A percentile compares a stretch with the other conserved stretches of the same genome.
phyloP scores from a whole-genome alignment of 2,888 invertebrate genomes.

The Aromia moschata region DNA sequence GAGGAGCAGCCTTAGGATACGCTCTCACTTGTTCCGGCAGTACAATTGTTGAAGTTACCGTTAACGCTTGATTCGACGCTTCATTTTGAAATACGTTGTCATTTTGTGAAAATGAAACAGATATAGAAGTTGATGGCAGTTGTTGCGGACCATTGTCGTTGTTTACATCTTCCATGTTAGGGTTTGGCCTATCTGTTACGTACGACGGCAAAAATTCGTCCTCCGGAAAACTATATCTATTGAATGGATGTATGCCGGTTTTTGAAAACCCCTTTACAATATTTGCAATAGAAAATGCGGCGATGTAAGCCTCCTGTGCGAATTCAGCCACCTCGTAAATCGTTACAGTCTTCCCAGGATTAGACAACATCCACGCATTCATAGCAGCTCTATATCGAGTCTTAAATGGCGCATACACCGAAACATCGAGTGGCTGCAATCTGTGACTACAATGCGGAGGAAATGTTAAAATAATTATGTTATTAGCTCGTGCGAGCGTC shows the following conservation, averaged over 20 bases:
- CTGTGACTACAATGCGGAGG: slow-evolving; percentile 59
- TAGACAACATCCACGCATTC: slow-evolving; percentile 53
- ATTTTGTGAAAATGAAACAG: no score
- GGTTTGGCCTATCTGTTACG: slow-evolving; percentile 35
- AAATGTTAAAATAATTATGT: slow-evolving; percentile 56
- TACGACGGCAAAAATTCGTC: slow-evolving; percentile 42
- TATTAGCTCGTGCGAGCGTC: slow-evolving; percentile 53
- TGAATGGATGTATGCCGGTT: slow-evolving; percentile 48
- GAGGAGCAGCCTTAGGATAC: no score
- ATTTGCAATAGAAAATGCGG: slow-evolving; percentile 40
- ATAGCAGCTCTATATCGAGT: slow-evolving; percentile 47
- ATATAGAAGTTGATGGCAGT: no score
- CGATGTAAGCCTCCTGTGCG: background rate
- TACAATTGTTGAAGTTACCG: no score
- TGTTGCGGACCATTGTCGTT: no score
- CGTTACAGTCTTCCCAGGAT: slow-evolving; percentile 56
- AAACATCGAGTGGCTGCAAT: slow-evolving; percentile 55
- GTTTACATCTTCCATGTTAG: background rate
- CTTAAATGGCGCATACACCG: slow-evolving; percentile 58
- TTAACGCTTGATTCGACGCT: no score
- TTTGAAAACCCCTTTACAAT: slow-evolving; percentile 50
- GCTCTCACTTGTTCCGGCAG: no score
- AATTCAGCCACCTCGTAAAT: slow-evolving; percentile 55
- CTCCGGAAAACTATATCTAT: slow-evolving; percentile 47
- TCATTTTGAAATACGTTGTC: no score